Evolutionary conservation across 2,888 invertebrate genomes (phyloP).

Genomic region (Odontocerum albicorne): DNA sequence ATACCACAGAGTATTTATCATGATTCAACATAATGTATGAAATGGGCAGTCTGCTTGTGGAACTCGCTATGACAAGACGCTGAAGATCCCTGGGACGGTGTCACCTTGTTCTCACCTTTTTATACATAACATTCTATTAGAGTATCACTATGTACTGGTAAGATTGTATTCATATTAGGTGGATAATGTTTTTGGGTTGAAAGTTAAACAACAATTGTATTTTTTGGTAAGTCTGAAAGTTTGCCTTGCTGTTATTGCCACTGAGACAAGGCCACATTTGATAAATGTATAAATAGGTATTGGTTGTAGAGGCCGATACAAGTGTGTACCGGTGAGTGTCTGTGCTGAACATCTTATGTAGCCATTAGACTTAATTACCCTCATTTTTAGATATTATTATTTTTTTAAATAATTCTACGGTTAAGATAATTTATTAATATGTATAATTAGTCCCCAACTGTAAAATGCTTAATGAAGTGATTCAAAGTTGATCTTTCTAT

Average conservation of each 20-base stretch:
- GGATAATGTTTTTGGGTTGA: not conserved
- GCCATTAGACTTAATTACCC: slow-evolving; percentile 9
- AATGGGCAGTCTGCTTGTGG: too few relatives aligned
- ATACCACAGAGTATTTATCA: too few relatives aligned
- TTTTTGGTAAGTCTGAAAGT: slow-evolving; percentile 26
- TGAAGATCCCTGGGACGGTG: too few relatives aligned
- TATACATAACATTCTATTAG: slow-evolving; percentile 10
- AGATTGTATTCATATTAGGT: not conserved
- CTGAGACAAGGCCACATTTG: slow-evolving; percentile 22
- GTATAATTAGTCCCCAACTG: not conserved
- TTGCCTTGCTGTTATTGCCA: slow-evolving; percentile 23
- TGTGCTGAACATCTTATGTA: slow-evolving; percentile 21
- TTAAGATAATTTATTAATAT: not conserved
- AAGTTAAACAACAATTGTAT: slow-evolving; percentile 11
- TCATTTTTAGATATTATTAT: slow-evolving; percentile 8
- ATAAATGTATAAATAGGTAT: slow-evolving; percentile 19
- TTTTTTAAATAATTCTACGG: not conserved
- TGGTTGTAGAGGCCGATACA: slow-evolving; percentile 15
- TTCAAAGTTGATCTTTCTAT: not conserved
- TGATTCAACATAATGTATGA: too few relatives aligned
- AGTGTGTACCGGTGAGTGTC: slow-evolving; percentile 17
- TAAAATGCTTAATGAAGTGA: not conserved
- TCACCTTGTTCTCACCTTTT: slow-evolving; percentile 1
- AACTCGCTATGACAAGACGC: too few relatives aligned
- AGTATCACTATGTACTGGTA: not conserved